Base-by-base conservation (phyloP, 2,797 vertebrate species). In the Sarcophilus harrisii region DNA sequence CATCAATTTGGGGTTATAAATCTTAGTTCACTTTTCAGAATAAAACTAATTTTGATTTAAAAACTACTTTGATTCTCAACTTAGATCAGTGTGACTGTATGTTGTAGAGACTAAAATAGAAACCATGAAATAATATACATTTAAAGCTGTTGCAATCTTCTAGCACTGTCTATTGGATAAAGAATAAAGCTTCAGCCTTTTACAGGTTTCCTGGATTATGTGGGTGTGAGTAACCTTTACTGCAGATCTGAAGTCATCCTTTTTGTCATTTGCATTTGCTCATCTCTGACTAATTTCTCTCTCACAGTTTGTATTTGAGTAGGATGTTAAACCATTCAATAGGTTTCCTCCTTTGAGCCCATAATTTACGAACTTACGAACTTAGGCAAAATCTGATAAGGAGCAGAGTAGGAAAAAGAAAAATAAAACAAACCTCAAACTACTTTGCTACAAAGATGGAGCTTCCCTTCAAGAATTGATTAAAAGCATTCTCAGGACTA, bases 391-490 rank as follows among this genome's bases (percentile, higher is more conserved):
- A 57, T 81, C 49, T 58, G 18, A 92, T 60, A 62, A 90, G 45
- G 95, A 92, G 18, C 6, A 92, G 93, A 18, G 57, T 94, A 58
- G 87, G 81, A n/a, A 18, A 45, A 92, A 95, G 89, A 9, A 97
- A 62, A 18, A 94, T 96, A 95, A 97, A 49, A 93, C 4, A 94
- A 93, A 24, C 8, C 55, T 96, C 96, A 93, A 57, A 97, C 60
- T 96, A 97, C 90, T 96, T 66, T 90, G 21, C 55, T 89, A 55
- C 87, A 87, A 97, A 95, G 94, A 60, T 58, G 10, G 57, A 54
- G 92, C 27, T 90, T 97, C 96, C 73, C 29, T 92, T 97, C 89
- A 59, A 91, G 11, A 29, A 57, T 32, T 90, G 18, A 95, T 90
- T 92, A 93, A 96, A 95, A 96, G 27, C 30, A 54, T 62, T 54